Conservation (phyloP, 2,113 vertebrate species). For the Gymnorhina tibicen region DNA sequence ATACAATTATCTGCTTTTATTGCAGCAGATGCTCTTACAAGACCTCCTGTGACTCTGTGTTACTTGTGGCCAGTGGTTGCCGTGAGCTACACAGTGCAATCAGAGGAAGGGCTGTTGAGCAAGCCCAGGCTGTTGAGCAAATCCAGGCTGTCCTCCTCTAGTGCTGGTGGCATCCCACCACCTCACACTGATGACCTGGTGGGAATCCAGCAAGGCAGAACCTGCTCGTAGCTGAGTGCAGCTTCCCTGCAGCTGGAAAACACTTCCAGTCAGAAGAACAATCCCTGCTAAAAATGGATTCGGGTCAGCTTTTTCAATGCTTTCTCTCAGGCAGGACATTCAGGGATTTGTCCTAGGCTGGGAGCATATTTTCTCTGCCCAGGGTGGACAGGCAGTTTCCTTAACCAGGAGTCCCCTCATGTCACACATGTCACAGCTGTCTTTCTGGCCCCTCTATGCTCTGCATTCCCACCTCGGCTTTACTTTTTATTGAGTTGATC, state of each 20-base stretch:
- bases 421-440: not conserved
- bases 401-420: not conserved
- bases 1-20: not conserved
- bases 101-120: not conserved
- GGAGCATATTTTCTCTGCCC: not conserved
- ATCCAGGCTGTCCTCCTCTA: not conserved
- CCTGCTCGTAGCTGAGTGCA: not conserved
- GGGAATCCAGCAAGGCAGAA: not conserved
- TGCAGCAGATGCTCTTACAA: not conserved
- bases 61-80: not conserved
- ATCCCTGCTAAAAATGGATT: not conserved
- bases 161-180: rapidly evolving
- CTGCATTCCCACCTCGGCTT: not conserved
- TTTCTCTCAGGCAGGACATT: not conserved
- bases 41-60: not conserved
- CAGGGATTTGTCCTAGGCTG: not conserved
- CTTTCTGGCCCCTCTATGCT: not conserved
- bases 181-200: not conserved
- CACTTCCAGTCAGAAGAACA: not conserved
- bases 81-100: not conserved
- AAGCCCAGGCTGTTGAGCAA: not conserved
- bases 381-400: not conserved
- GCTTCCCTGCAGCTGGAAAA: not conserved
- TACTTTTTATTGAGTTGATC: not conserved
- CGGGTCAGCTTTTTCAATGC: not conserved